A percentile compares a stretch with the other conserved stretches of the same genome.
Conservation (phyloP, 2,113 vertebrate species). For the Ploceus nigricollis region DNA sequence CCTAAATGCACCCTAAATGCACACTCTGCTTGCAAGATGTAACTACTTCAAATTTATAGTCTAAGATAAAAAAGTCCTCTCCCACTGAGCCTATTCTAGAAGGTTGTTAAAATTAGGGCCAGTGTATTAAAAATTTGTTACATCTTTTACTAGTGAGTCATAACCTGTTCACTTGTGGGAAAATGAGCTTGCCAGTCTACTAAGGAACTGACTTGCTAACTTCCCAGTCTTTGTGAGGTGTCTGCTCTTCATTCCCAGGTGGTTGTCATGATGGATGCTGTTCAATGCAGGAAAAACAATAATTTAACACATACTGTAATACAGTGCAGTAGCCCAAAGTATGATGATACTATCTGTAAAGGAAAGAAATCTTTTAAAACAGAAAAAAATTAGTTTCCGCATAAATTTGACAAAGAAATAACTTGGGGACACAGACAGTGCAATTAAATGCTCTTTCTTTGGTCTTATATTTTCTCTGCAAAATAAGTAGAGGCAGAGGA, state of each 20-base stretch:
- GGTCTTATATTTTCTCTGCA: not conserved
- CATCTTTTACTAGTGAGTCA: not conserved
- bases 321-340: not conserved
- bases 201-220: not conserved
- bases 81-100: not conserved
- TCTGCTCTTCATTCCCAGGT: not conserved
- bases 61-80: not conserved
- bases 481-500: not conserved
- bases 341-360: not conserved
- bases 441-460: not conserved
- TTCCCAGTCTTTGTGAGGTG: not conserved
- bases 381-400: not conserved
- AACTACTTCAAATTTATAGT: not conserved
- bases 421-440: not conserved
- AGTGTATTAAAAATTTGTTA: slow-evolving; percentile 1
- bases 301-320: not conserved
- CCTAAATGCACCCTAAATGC: not conserved
- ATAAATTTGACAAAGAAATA: not conserved
- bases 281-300: not conserved
- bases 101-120: slow-evolving; percentile 22
- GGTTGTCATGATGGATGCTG: not conserved
- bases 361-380: not conserved
- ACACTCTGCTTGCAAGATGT: not conserved
- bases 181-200: not conserved
- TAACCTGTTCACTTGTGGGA: not conserved